These are phyloP conservation scores for Oreochromis mossambicus DNA, from an alignment of 2,797 vertebrate genomes.

Conservation along the genomic window DNA sequence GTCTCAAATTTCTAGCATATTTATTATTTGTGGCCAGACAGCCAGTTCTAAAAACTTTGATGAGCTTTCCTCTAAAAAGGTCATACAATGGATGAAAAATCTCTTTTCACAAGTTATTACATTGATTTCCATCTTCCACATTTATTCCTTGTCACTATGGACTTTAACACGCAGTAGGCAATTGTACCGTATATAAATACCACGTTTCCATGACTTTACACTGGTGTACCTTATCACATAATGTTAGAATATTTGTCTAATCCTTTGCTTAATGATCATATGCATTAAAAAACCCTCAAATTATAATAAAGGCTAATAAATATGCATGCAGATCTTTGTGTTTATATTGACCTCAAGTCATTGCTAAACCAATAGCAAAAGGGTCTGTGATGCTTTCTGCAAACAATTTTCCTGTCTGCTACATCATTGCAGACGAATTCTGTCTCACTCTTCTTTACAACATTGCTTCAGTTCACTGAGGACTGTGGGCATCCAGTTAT, in stretches of 20 bases:
- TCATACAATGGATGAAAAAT: neutral
- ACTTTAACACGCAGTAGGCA: neutral
- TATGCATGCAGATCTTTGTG: neutral
- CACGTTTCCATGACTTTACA: neutral
- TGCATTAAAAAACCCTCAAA: neutral
- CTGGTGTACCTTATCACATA: neutral
- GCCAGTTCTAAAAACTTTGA: neutral
- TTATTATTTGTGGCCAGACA: neutral
- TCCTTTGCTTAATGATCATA: neutral
- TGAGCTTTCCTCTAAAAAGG: neutral
- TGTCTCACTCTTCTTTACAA: neutral
- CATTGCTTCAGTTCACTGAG: accelerated
- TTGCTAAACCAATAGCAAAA: neutral
- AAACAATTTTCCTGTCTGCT: neutral
- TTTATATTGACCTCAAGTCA: neutral
- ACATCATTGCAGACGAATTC: neutral
- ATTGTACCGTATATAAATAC: neutral
- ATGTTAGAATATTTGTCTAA: neutral
- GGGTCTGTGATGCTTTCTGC: neutral
- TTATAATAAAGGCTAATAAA: neutral
- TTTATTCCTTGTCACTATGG: neutral
- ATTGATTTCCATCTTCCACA: neutral
- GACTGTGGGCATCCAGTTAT: neutral
- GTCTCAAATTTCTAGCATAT: neutral
- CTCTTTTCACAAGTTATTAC: neutral